These are phyloP conservation scores for Chrysolina americana DNA, from an alignment of 2,888 invertebrate genomes.

Conservation along the genomic window DNA sequence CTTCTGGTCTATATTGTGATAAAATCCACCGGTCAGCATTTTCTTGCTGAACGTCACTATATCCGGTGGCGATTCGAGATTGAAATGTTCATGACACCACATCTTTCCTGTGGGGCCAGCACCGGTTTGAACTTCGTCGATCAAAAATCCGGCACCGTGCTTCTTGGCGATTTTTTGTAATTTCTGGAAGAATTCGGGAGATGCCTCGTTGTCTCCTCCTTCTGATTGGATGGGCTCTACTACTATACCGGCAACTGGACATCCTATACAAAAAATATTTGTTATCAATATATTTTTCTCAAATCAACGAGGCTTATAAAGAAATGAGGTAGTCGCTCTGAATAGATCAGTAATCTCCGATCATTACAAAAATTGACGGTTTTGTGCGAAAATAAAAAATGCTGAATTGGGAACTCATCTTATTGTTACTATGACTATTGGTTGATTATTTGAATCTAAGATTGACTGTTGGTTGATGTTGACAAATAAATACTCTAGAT, in stretches of 20 bases:
- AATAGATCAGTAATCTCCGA: too few species aligned
- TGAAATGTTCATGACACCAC: constrained; percentile 97
- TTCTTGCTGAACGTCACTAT: constrained; percentile 98
- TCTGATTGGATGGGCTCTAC: constrained; percentile 98
- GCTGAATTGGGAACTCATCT: too few species aligned
- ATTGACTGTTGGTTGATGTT: too few species aligned
- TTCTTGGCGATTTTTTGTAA: constrained; percentile 87
- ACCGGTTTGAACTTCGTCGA: constrained; percentile 99
- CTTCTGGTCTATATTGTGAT: constrained; percentile 82
- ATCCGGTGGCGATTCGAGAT: constrained; percentile 89
- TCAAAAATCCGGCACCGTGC: constrained; percentile 84
- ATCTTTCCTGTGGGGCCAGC: constrained; percentile 97
- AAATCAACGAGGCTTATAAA: too few species aligned
- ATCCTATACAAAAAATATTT: constrained; percentile 25
- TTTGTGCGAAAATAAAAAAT: too few species aligned
- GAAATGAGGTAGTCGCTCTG: too few species aligned
- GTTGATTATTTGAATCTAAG: too few species aligned
- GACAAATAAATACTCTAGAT: too few species aligned
- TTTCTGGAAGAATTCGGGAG: constrained; percentile 89
- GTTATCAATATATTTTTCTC: too few species aligned
- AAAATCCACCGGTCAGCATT: constrained; percentile 97
- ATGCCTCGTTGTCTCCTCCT: constrained; percentile 97
- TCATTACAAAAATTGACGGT: too few species aligned
- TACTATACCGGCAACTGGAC: constrained; percentile 91
- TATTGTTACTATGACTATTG: too few species aligned